Conservation (phyloP, 2,113 vertebrate genomes). For the Chamaetylas fuelleborni region DNA sequence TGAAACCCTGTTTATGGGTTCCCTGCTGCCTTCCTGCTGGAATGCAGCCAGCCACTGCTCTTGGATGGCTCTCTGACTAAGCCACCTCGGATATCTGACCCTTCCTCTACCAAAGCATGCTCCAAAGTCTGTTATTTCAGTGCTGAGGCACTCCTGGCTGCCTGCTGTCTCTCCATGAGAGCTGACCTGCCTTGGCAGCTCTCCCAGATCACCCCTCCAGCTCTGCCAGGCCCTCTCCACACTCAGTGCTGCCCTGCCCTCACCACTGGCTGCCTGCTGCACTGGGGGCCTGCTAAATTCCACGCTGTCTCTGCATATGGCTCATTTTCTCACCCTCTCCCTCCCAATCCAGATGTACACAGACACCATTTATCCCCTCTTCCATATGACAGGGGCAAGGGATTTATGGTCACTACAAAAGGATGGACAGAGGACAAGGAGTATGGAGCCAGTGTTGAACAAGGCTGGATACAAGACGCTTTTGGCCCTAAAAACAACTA, state of each 20-base stretch:
- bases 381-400: neutral
- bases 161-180: neutral
- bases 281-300: neutral
- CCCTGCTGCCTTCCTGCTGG: neutral
- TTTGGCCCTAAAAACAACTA: neutral
- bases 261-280: neutral
- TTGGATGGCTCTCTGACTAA: neutral
- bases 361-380: neutral
- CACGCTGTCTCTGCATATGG: neutral
- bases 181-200: neutral
- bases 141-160: neutral
- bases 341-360: neutral
- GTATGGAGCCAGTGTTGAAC: neutral
- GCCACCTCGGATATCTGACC: rapidly evolving
- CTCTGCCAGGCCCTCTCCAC: neutral
- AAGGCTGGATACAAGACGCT: neutral
- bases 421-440: neutral
- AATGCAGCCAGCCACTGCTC: neutral
- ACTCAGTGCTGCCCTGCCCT: neutral
- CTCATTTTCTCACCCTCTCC: neutral
- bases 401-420: neutral
- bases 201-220: neutral
- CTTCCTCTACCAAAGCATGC: neutral
- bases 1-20: neutral
- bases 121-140: neutral